Evolutionary conservation across 2,113 vertebrate species (phyloP), one percentile per base, ranked within the genome.

Genomic region (Lepus americanus): DNA sequence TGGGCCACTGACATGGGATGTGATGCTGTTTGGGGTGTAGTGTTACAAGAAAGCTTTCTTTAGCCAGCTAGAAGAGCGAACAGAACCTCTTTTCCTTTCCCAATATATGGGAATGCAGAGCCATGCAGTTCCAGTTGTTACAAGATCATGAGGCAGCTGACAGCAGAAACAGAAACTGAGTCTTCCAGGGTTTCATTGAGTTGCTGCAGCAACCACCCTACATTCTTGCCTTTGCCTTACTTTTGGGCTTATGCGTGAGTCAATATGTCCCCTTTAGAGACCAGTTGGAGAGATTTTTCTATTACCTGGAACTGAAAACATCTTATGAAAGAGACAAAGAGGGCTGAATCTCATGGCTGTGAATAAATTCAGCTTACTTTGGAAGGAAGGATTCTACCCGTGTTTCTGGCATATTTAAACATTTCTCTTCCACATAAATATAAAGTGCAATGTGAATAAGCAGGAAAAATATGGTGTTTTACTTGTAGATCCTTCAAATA

Each of bases 361-460:
- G 51, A 90, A 59, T 63, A 73, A 27, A 89, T 82, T 77, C 53
- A 77, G 33, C 17, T 83, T 72, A 29, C 22, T 64, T 76, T 79
- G 17, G 77, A 73, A 7, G 20, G 23, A 92, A 44, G 20, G 44
- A 84, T 13, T 95, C 76, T 79, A 9, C 13, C 79, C 13, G 13
- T 69, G 11, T 93, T 95, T 69, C 79, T 80, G 66, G 17, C 53
- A 49, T 49, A 69, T 80, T 61, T 87, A 79, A 91, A 91, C 25
- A 89, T 9, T 5, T 51, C 16, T 74, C 3, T 49, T 63, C 36
- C 49, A 10, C 36, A 81, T 55, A 67, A 87, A 82, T 87, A 91
- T 59, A 88, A 93, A 87, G n/a, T n/a, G 84, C 59, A 69, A 63
- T 64, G 63, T 91, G 64, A 82, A 96, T 51, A 77, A 63, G 27